Evolutionary conservation across 2,113 vertebrate species (phyloP).

Genomic region (Gobius niger): DNA sequence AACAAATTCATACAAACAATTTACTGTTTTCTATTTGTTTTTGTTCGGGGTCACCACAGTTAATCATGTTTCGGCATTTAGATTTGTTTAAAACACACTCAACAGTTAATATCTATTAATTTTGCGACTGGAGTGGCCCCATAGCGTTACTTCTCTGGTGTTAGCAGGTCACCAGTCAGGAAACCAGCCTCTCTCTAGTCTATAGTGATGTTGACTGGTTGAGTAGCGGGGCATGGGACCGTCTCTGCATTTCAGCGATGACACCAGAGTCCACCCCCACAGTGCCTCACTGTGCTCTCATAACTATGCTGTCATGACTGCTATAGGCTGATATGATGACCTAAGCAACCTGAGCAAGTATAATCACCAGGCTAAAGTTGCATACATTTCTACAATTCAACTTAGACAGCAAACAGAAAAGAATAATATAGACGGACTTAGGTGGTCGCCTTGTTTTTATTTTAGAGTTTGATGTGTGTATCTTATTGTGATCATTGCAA

Average conservation of each 20-base stretch:
- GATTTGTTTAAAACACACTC: too few species aligned
- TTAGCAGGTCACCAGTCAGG: slow-evolving; percentile 40
- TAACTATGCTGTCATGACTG: neutral
- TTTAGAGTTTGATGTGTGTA: too few species aligned
- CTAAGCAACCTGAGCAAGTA: neutral
- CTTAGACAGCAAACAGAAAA: too few species aligned
- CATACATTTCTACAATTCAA: too few species aligned
- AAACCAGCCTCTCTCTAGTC: slow-evolving; percentile 39
- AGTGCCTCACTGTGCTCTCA: neutral
- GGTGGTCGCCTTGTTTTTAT: too few species aligned
- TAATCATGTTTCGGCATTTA: neutral
- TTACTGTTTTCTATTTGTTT: slow-evolving; percentile 4
- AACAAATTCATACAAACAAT: neutral
- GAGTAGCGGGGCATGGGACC: neutral
- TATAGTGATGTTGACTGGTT: slow-evolving; percentile 37
- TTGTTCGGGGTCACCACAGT: too few species aligned
- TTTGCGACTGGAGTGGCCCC: neutral
- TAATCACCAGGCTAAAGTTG: too few species aligned
- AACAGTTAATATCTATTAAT: too few species aligned
- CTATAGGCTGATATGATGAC: neutral
- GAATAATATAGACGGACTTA: too few species aligned
- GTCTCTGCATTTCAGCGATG: neutral
- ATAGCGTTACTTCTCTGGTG: slow-evolving; percentile 10
- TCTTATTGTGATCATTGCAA: too few species aligned
- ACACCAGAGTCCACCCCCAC: neutral